These are phyloP conservation scores for Caenorhabditis sp. DNA, from an alignment of 2,888 invertebrate genomes.

Conservation along the genomic window DNA sequence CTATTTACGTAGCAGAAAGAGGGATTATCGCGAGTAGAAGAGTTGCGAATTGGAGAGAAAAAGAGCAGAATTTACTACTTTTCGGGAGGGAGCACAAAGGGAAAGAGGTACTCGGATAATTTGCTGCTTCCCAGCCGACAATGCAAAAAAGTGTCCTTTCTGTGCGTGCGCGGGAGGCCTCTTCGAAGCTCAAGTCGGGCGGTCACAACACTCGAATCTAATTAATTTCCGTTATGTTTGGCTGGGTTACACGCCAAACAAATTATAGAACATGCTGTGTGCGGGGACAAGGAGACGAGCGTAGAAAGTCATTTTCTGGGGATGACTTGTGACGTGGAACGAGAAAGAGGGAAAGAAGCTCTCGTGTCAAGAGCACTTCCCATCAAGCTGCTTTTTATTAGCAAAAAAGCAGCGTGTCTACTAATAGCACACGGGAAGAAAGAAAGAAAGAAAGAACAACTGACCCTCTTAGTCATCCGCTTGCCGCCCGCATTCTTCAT, in stretches of 20 bases:
- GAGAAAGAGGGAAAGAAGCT: not conserved
- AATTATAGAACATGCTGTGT: constrained; percentile 26
- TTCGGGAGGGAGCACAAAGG: constrained; percentile 28
- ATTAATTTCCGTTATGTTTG: constrained; percentile 46
- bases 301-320: not conserved
- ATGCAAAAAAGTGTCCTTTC: constrained; percentile 19
- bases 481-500: not conserved
- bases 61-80: not conserved
- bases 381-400: constrained; percentile 26
- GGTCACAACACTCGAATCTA: constrained; percentile 45
- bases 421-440: not conserved
- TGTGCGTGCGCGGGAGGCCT: not conserved
- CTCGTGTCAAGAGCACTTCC: constrained; percentile 1
- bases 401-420: not conserved
- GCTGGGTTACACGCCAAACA: constrained; percentile 37
- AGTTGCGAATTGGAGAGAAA: constrained; percentile 16
- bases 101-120: constrained; percentile 35
- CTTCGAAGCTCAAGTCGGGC: constrained; percentile 9
- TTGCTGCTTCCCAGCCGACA: constrained; percentile 3
- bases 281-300: not conserved
- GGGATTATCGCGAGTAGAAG: constrained; percentile 29
- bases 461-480: not conserved
- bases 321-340: constrained; percentile 23
- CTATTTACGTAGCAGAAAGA: constrained; percentile 32
- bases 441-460: not conserved